These are phyloP conservation scores for Glandiceps talaboti DNA, from an alignment of 53 echinoderm and acorn worm genomes.

Conservation along the genomic window DNA sequence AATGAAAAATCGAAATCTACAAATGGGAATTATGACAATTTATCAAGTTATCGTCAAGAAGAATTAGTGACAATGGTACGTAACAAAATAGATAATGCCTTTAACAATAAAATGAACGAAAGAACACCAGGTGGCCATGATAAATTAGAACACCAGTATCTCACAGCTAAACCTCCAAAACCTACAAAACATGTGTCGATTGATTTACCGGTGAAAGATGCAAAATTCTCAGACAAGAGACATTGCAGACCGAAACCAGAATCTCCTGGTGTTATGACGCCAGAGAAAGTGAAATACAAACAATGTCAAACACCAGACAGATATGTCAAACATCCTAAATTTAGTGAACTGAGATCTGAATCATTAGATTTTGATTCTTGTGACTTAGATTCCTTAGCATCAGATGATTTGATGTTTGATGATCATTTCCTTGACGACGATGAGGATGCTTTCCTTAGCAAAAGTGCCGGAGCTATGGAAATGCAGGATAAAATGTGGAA, in stretches of 20 bases:
- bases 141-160: no score
- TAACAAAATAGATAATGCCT: neutral
- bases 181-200: neutral
- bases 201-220: neutral
- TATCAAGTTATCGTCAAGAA: no score
- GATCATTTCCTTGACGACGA: slow-evolving; percentile 34
- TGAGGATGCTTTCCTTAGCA: neutral
- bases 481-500: neutral
- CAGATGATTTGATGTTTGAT: slow-evolving; percentile 97
- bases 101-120: no score
- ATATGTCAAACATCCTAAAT: slow-evolving; percentile 21
- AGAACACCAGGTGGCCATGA: no score
- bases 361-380: slow-evolving; percentile 71
- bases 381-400: slow-evolving; percentile 71
- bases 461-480: neutral
- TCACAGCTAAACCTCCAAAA: neutral
- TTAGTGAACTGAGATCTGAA: slow-evolving; percentile 25
- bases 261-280: neutral
- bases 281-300: neutral
- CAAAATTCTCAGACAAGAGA: no score
- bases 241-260: neutral
- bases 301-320: neutral
- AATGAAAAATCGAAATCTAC: no score
- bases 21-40: no score
- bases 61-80: neutral